Base-by-base conservation (phyloP, 2,888 invertebrate species). In the Megamerina dolium region DNA sequence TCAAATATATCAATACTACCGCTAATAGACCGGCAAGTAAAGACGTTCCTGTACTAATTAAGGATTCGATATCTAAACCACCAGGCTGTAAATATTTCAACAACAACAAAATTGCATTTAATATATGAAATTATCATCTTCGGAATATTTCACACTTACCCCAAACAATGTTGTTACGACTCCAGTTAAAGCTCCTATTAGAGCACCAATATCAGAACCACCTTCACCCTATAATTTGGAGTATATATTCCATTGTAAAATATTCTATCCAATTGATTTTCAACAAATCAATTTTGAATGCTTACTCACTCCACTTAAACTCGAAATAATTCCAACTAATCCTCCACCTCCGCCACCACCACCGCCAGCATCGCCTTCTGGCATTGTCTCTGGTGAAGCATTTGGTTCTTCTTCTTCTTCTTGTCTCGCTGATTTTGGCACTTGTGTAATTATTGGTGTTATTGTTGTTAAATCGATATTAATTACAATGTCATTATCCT, bases 161-260 rank as follows among this genome's bases (percentile, higher is more conserved):
- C 72, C 72, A 52, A 72, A 70, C 14, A 72, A 48, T 9, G 65
- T 67, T 9, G 66, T 63, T 13, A 72, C 57, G 2, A 72, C 47
- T 14, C 70, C 70, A 3, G 70, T 68, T 1, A 72, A 45, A 0
- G 70, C 70, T 4, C 72, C 72, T 40, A 72, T 58, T n/a, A 72
- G 41, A 2, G 72, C 72, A 1, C 70, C 70, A 31, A 72, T 55
- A 55, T 72, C 72, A 6, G 70, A 71, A 13, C 70, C 72, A 21
- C 63, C 70, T 45, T 70, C 72, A 17, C 70, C 72, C 69, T 71
- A 23, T 10, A 23, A 23, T 8, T 23, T 23, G 23, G 10, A 23
- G 10, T 23, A 23, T 8, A 23, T 23, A 23, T 8, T 8, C 6
- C 23, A 23, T 8, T 14, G 13, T 4, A 36, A 8, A 19, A 9